These are phyloP conservation scores for Notodromas monacha DNA, from an alignment of 2,888 invertebrate species.

Conservation along the genomic window DNA sequence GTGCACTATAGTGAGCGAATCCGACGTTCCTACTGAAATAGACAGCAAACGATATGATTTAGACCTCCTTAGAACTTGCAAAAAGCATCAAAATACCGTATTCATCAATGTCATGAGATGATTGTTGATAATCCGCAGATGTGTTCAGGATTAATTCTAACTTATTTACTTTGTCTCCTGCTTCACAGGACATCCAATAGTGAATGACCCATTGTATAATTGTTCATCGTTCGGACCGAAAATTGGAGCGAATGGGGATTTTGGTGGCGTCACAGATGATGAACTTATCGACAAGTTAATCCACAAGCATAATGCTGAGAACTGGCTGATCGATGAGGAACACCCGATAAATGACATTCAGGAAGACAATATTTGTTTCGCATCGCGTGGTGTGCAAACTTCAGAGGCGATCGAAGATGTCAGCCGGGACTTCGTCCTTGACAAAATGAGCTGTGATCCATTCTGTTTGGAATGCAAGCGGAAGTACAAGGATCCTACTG, in stretches of 20 bases:
- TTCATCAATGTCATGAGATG: too few relatives aligned
- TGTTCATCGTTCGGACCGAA: conserved; percentile 75
- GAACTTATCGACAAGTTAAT: conserved; percentile 57
- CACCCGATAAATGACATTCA: conserved; percentile 18
- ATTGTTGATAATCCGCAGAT: too few relatives aligned
- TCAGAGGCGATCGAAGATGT: neutral
- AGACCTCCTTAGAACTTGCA: too few relatives aligned
- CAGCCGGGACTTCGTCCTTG: conserved; percentile 13
- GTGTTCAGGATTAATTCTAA: too few relatives aligned
- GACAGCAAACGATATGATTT: too few relatives aligned
- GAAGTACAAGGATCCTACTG: conserved; percentile 59
- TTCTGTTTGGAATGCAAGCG: conserved; percentile 79
- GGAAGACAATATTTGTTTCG: neutral
- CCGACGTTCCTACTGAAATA: too few relatives aligned
- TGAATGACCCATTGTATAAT: conserved; percentile 89
- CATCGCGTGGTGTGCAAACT: neutral
- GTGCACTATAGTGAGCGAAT: too few relatives aligned
- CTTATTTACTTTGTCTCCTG: too few relatives aligned
- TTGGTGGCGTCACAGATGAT: conserved; percentile 50
- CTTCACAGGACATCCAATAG: conserved; percentile 67
- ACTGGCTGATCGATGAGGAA: conserved; percentile 67
- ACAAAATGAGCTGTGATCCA: conserved; percentile 41
- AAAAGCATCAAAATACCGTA: too few relatives aligned
- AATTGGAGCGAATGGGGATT: conserved; percentile 57
- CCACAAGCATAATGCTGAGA: conserved; percentile 68